These are phyloP conservation scores for Bergia sp. DNA, from an alignment of 92 coral and sea anemone genomes.

Conservation along the genomic window DNA sequence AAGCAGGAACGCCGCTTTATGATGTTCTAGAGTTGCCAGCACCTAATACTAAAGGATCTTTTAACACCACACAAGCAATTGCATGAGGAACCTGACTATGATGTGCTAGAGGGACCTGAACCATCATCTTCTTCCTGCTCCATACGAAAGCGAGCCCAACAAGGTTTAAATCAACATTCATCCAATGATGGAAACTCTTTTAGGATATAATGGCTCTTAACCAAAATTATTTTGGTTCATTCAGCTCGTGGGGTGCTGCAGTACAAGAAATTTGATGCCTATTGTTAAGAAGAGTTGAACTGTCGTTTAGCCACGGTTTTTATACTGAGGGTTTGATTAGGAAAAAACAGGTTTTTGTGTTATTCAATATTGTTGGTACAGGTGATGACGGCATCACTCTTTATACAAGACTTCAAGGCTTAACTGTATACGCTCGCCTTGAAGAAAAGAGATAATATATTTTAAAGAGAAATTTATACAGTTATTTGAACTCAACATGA, in stretches of 20 bases:
- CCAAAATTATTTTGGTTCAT: neutral
- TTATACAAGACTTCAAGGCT: neutral
- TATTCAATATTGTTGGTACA: neutral
- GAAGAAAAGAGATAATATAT: too few species aligned
- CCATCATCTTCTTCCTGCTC: conserved; percentile 20
- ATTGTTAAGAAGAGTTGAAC: too few species aligned
- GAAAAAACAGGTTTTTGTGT: neutral
- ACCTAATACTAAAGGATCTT: neutral
- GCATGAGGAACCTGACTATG: conserved; percentile 32
- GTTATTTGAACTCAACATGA: too few species aligned
- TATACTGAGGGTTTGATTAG: neutral
- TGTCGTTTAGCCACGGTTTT: neutral
- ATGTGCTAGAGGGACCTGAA: conserved; percentile 36
- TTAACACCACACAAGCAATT: neutral
- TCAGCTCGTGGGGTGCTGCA: neutral
- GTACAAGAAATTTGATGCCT: neutral
- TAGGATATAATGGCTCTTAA: neutral
- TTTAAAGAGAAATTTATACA: too few species aligned
- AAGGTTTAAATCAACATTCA: neutral
- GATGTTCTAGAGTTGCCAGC: conserved; percentile 20
- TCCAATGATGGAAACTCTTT: conserved; percentile 1
- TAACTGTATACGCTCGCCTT: too few species aligned
- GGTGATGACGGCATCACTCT: neutral
- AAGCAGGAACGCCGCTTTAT: neutral
- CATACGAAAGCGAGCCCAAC: neutral